Percentiles rank a stretch among this genome's conserved stretches.
Evolutionary conservation across 2,113 vertebrate genomes (phyloP).

Genomic region (Axis porcinus): DNA sequence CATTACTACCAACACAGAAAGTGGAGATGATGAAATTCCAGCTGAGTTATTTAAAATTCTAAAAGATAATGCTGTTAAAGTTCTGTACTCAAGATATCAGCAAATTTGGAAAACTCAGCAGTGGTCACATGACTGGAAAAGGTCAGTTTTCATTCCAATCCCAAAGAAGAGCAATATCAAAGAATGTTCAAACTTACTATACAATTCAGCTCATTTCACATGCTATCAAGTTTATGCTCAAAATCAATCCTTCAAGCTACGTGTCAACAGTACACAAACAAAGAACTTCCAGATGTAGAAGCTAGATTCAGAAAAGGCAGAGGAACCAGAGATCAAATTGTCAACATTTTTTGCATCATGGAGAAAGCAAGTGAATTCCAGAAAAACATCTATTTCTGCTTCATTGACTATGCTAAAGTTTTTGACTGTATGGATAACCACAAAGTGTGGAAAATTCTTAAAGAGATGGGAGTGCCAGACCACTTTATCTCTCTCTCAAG

Average conservation of each 20-base stretch:
- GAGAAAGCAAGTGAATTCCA: neutral
- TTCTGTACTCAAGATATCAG: neutral
- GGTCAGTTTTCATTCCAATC: neutral
- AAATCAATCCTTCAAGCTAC: neutral
- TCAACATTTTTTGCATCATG: neutral
- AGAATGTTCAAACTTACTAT: neutral
- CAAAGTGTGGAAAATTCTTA: neutral
- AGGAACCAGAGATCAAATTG: neutral
- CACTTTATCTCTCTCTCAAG: neutral
- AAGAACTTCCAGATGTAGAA: neutral
- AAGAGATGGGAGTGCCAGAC: neutral
- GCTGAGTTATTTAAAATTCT: neutral
- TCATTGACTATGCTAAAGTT: neutral
- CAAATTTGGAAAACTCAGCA: neutral
- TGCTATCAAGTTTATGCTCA: neutral
- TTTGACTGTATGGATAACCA: neutral
- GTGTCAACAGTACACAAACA: neutral
- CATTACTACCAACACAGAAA: neutral
- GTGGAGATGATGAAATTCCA: neutral
- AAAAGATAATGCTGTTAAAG: neutral
- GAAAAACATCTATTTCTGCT: neutral
- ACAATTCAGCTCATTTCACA: neutral
- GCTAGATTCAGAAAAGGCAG: neutral
- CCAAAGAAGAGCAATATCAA: neutral
- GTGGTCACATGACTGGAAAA: neutral